A percentile compares a stretch with the other conserved stretches of the same genome.
These are phyloP conservation scores for Apamea epomidion DNA, from an alignment of 2,888 invertebrate genomes.

Conservation along the genomic window DNA sequence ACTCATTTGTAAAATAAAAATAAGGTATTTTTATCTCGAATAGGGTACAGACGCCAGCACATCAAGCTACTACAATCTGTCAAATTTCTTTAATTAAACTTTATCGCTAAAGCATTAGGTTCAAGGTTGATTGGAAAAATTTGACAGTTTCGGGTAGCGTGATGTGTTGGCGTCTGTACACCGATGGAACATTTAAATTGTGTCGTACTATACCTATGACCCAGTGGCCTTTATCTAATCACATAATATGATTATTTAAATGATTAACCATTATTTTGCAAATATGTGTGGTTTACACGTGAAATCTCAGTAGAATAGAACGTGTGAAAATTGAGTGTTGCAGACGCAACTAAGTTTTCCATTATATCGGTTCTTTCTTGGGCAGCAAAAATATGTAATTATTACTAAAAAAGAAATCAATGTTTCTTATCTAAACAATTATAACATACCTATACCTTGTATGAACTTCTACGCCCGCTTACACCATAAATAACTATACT, in stretches of 20 bases:
- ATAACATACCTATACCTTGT: neutral
- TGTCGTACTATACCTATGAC: slow-evolving; percentile 5
- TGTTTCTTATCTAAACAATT: slow-evolving; percentile 36
- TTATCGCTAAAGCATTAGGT: too few species aligned
- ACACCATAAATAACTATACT: neutral
- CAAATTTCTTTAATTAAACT: too few species aligned
- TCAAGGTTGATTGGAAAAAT: too few species aligned
- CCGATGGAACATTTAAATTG: slow-evolving; percentile 27
- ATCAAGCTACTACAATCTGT: too few species aligned
- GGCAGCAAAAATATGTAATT: slow-evolving; percentile 32
- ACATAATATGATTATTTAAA: slow-evolving; percentile 28
- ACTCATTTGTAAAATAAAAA: neutral
- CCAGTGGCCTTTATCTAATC: slow-evolving; percentile 52
- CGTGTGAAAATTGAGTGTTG: slow-evolving; percentile 8
- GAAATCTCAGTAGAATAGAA: slow-evolving; percentile 52
- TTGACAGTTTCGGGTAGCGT: too few species aligned
- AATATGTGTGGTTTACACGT: slow-evolving; percentile 18
- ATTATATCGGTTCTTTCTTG: slow-evolving; percentile 12
- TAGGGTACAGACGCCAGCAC: neutral
- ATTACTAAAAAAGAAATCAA: slow-evolving; percentile 13
- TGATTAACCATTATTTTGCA: slow-evolving; percentile 25
- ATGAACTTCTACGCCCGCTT: neutral
- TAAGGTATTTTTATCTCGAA: neutral
- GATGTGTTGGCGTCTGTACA: neutral
- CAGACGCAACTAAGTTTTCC: slow-evolving; percentile 19